Base-by-base conservation (phyloP, 2,797 vertebrate species). In the Muraenolepis orangiensis region DNA sequence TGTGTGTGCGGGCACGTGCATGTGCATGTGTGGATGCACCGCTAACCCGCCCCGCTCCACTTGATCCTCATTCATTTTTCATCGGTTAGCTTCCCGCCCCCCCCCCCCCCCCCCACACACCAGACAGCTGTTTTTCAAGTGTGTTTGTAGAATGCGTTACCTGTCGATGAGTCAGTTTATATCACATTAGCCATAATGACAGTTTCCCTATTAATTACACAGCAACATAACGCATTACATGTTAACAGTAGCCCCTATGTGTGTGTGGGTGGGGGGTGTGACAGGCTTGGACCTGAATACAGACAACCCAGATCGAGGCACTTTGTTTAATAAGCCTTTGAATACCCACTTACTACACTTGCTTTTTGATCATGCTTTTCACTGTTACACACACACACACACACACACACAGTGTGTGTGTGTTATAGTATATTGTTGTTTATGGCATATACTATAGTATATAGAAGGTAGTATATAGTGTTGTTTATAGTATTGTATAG, bases 91-190 rank as follows among this genome's bases (percentile, higher is more conserved):
- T 74, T 80, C 69, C 61, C 71, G 70, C 70, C 80, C n/a, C n/a
- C n/a, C n/a, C n/a, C n/a, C n/a, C n/a, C n/a, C n/a, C n/a, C n/a
- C n/a, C n/a, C n/a, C n/a, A n/a, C n/a, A n/a, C n/a, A n/a, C 1
- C 51, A 57, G 7, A 8, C 20, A 6, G 51, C 18, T 8, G 6
- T 57, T 73, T 74, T 81, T 76, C 51, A 79, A 76, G n/a, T 76
- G 83, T 83, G 78, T 72, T 30, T 8, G 20, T 18, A 1, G 74
- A 81, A 32, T 73, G 73, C 69, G 78, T 74, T 83, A 81, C 81
- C 78, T 86, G 75, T 84, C 82, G 66, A 80, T 86, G 75, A 79
- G 81, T 87, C 83, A 81, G 85, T 85, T 38, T 72, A 85, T 76
- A 75, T 75, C 78, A 76, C 74, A 80, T 82, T 31, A 74, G 46